Base-by-base conservation (phyloP, 2,797 vertebrate species). In the Pangasius djambal region DNA sequence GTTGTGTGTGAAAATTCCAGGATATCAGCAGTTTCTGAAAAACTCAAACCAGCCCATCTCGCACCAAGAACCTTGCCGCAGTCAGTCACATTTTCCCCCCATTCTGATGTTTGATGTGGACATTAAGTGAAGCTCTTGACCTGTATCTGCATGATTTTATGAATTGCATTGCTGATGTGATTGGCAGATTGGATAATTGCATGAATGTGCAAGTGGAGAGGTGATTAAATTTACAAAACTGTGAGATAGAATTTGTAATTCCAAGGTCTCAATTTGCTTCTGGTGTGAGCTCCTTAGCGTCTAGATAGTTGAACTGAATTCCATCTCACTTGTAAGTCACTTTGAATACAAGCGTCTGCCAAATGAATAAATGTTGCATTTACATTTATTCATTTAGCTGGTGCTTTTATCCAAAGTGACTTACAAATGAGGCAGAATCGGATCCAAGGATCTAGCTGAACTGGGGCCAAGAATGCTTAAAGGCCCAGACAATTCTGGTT, bases 381-480 rank as follows among this genome's bases (percentile, higher is more conserved):
- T 81, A 22, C 18, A 55, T 59, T 37, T 59, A 37, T 81, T 81
- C 55, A 59, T 59, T 13, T 59, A 81, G 52, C 31, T 2, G 31
- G 18, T 25, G 55, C 78, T 81, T 81, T 81, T 81, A 81, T 81
- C 50, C 50, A 79, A 79, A 69, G 63, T 85, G 83, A 85, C 63
- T 65, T 20, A 15, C n/a, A 34, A 57, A 57, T 22, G 50, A 79
- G 77, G 77, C 50, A 79, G 77, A 79, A 78, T 52, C 28, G 6
- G 28, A 13, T 37, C 18, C 55, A 61, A 40, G 34, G 79, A 40
- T 61, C 34, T 25, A 61, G 55, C 57, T 82, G 57, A 61, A 40
- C 34, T 1, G 2, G 22, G 0, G 79, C 34, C 55, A 61, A 22
- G n/a, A 61, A 37, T 61, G n/a, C 10, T 25, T 40, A 61, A 59